These are phyloP conservation scores for Aplocera efformata DNA, from an alignment of 2,888 invertebrate species.

Conservation along the genomic window DNA sequence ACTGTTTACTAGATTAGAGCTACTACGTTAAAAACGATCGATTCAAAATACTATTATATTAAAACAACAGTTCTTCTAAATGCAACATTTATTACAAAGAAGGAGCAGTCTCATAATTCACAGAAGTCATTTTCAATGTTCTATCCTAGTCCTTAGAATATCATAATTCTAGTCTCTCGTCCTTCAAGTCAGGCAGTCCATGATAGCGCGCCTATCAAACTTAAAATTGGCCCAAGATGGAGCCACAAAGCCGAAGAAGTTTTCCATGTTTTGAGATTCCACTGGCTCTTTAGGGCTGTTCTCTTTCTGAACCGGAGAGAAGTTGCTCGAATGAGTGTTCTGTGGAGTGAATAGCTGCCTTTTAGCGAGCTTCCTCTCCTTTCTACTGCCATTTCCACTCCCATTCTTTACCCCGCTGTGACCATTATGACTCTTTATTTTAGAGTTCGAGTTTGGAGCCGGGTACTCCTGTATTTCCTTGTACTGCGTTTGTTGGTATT, in stretches of 20 bases:
- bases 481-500: constrained; percentile 52
- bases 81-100: constrained; percentile 21
- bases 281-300: constrained; percentile 34
- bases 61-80: constrained; percentile 14
- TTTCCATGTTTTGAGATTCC: constrained; percentile 29
- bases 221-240: constrained; percentile 85
- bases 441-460: constrained; percentile 23
- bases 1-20: too few species aligned
- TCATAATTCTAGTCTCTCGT: not conserved
- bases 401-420: constrained; percentile 37
- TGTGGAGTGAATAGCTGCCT: constrained; percentile 80
- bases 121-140: constrained; percentile 5
- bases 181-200: constrained; percentile 65
- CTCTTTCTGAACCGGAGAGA: constrained; percentile 54
- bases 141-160: too few species aligned
- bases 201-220: constrained; percentile 81
- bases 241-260: constrained; percentile 72
- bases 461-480: constrained; percentile 28
- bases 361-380: constrained; percentile 72
- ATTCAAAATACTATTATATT: too few species aligned
- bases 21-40: too few species aligned
- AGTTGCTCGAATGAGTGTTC: constrained; percentile 47
- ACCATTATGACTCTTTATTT: constrained; percentile 35
- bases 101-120: constrained; percentile 16
- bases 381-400: constrained; percentile 43